These are phyloP conservation scores for Phenganax marumi DNA, from an alignment of 92 coral and sea anemone species.

Conservation along the genomic window DNA sequence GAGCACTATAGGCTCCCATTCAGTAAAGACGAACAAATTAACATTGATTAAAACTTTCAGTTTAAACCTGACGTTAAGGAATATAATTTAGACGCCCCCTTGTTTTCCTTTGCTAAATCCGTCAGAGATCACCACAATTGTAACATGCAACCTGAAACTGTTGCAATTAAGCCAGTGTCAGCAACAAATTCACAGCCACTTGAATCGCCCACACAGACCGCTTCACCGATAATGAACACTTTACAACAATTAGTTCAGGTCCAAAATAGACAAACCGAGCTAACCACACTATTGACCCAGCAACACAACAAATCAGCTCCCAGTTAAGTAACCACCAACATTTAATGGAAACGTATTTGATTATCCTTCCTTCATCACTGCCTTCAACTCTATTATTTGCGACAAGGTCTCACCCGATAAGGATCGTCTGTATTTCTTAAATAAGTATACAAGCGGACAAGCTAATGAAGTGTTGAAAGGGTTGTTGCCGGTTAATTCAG, in stretches of 20 bases:
- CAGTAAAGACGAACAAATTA: background rate
- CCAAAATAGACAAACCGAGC: slow-evolving; percentile 23
- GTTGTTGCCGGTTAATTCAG: slow-evolving; percentile 46
- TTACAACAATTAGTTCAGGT: slow-evolving; percentile 1
- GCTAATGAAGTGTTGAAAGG: slow-evolving; percentile 52
- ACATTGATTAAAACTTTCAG: too few relatives aligned
- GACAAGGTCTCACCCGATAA: slow-evolving; percentile 41
- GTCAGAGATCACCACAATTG: too few relatives aligned
- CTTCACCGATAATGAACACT: slow-evolving; percentile 8
- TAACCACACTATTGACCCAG: slow-evolving; percentile 42
- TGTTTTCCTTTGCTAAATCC: too few relatives aligned
- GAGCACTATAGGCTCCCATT: too few relatives aligned
- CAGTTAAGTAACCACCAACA: slow-evolving; percentile 48
- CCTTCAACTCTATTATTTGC: slow-evolving; percentile 49
- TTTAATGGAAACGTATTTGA: slow-evolving; percentile 47
- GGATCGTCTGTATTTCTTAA: slow-evolving; percentile 42
- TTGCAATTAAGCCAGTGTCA: too few relatives aligned
- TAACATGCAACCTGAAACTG: too few relatives aligned
- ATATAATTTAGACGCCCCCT: too few relatives aligned
- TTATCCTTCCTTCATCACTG: slow-evolving; percentile 48
- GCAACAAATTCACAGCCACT: too few relatives aligned
- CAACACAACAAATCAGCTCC: slow-evolving; percentile 51
- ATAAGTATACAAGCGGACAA: slow-evolving; percentile 54
- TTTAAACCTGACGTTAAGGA: too few relatives aligned
- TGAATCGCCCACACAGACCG: too few relatives aligned